Percentiles rank a stretch among this genome's conserved stretches.
Conservation (phyloP, 2,888 invertebrate species). For the Alloplasta piceator region DNA sequence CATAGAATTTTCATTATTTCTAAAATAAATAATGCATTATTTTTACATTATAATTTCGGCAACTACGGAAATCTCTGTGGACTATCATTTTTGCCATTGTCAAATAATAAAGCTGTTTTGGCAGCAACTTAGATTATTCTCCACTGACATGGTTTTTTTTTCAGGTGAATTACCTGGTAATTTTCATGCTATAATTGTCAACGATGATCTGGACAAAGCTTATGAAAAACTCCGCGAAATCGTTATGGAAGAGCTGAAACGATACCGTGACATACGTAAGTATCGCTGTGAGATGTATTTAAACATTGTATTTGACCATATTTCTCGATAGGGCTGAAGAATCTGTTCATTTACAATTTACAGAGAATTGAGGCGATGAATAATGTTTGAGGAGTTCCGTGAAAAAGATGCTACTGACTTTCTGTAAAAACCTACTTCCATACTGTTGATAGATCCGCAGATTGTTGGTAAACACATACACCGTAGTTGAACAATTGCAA, state of each 20-base stretch:
- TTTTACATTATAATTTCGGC: no score
- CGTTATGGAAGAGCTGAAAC: slow-evolving; percentile 86
- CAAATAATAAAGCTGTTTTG: background rate
- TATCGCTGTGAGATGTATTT: background rate
- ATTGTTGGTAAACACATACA: slow-evolving; percentile 31
- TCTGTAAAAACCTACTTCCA: slow-evolving; percentile 12
- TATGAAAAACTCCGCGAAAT: slow-evolving; percentile 90
- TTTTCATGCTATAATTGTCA: slow-evolving; percentile 92
- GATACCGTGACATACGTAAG: slow-evolving; percentile 82
- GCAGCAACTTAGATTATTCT: slow-evolving; percentile 30
- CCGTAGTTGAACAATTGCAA: slow-evolving; percentile 17
- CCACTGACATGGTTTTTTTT: slow-evolving; percentile 67
- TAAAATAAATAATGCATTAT: no score
- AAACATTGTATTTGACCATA: no score
- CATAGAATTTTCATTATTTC: no score
- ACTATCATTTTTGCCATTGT: no score
- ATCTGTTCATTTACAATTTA: slow-evolving; percentile 21
- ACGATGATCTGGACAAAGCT: slow-evolving; percentile 92
- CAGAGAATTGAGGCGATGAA: slow-evolving; percentile 51
- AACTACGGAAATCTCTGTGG: no score
- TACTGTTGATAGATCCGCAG: slow-evolving; percentile 30
- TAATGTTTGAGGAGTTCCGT: slow-evolving; percentile 4
- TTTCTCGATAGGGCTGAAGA: background rate
- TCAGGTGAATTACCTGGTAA: slow-evolving; percentile 88
- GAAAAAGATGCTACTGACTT: slow-evolving; percentile 16